These are phyloP conservation scores for Salvator merianae DNA, from an alignment of 2,113 vertebrate genomes.

Conservation along the genomic window DNA sequence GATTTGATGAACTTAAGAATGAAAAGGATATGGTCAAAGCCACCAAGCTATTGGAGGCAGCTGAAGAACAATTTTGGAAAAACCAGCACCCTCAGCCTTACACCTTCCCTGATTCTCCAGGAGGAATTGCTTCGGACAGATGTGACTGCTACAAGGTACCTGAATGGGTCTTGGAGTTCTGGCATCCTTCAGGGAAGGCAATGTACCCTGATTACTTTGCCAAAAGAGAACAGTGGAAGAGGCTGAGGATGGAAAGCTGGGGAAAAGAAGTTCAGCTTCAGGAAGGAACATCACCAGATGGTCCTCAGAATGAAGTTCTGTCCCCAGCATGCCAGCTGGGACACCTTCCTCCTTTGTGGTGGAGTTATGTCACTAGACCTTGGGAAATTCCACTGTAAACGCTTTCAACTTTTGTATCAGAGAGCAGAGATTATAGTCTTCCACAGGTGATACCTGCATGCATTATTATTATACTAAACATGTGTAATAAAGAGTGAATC, in stretches of 20 bases:
- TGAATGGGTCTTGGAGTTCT: slow-evolving; percentile 88
- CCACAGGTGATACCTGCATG: neutral
- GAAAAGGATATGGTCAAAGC: slow-evolving; percentile 92
- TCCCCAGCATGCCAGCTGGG: slow-evolving; percentile 90
- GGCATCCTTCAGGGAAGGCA: slow-evolving; percentile 96
- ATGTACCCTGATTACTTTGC: slow-evolving; percentile 96
- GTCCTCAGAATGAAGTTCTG: slow-evolving; percentile 81
- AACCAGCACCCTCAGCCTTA: slow-evolving; percentile 91
- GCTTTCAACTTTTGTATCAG: fast-evolving
- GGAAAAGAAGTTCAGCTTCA: slow-evolving; percentile 92
- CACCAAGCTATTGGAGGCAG: slow-evolving; percentile 83
- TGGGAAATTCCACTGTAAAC: slow-evolving; percentile 80
- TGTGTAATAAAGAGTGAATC: slow-evolving; percentile 37
- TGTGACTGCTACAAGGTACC: slow-evolving; percentile 91
- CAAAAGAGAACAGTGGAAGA: slow-evolving; percentile 96
- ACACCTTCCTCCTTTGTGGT: slow-evolving; percentile 93
- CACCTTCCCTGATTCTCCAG: slow-evolving; percentile 91
- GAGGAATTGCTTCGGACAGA: slow-evolving; percentile 89
- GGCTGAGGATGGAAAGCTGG: slow-evolving; percentile 88
- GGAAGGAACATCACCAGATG: slow-evolving; percentile 80
- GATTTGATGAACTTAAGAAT: slow-evolving; percentile 86
- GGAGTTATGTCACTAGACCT: slow-evolving; percentile 90
- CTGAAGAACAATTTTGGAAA: slow-evolving; percentile 90
- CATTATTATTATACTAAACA: neutral
- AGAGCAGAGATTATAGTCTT: fast-evolving